Conservation (phyloP, 2,797 vertebrate genomes). For the Choloepus didactylus region DNA sequence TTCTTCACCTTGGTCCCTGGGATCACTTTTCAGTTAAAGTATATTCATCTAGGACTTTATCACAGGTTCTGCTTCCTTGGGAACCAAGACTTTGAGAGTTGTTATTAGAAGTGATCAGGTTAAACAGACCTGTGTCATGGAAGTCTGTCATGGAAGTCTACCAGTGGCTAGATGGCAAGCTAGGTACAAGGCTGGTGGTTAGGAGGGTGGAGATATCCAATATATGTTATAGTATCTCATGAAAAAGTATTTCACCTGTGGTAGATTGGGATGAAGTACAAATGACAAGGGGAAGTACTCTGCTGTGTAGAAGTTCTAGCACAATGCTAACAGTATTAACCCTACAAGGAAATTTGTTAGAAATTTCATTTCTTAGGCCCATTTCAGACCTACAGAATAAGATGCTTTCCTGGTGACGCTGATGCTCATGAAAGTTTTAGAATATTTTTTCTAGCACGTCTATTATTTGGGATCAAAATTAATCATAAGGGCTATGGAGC, state of each 20-base stretch:
- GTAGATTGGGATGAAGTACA: background rate
- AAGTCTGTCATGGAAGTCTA: background rate
- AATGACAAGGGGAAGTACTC: background rate
- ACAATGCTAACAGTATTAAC: background rate
- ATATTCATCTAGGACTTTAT: background rate
- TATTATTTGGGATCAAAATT: background rate
- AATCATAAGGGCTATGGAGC: background rate
- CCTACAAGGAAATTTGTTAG: background rate
- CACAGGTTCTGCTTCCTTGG: background rate
- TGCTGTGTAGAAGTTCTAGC: background rate
- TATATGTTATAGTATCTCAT: background rate
- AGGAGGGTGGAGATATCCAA: background rate
- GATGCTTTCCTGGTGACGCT: background rate
- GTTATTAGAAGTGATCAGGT: background rate
- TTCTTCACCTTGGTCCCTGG: background rate
- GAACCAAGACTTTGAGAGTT: background rate
- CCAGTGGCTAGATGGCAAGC: background rate
- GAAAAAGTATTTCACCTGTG: background rate
- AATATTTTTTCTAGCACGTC: background rate
- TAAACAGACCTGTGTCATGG: background rate
- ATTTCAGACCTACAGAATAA: background rate
- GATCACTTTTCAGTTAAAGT: no score
- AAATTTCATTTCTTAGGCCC: background rate
- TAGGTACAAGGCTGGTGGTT: background rate
- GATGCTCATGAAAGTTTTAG: background rate